phyloP scores from a whole-genome alignment of 2,888 invertebrate species.

The Platerodrilus igneus region DNA sequence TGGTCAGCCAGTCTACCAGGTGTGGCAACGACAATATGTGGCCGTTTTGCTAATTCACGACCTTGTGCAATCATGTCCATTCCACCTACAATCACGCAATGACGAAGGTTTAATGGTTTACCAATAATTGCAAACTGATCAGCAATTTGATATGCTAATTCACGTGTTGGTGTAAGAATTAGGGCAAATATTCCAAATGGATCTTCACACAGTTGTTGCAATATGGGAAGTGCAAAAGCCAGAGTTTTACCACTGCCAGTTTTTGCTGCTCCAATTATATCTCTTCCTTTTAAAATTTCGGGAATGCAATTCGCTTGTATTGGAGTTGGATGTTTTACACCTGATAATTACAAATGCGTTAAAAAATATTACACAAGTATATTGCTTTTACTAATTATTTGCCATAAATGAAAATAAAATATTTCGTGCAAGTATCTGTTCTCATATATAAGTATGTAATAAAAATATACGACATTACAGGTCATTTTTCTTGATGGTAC shows the following conservation, averaged over 20 bases:
- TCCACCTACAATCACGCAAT: slow-evolving; percentile 90
- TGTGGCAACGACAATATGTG: slow-evolving; percentile 94
- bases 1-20: slow-evolving; percentile 95
- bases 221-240: slow-evolving; percentile 91
- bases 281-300: slow-evolving; percentile 68
- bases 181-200: slow-evolving; percentile 95
- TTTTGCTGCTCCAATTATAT: slow-evolving; percentile 94
- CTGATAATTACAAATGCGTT: slow-evolving; percentile 49
- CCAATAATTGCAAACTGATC: slow-evolving; percentile 94
- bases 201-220: slow-evolving; percentile 88
- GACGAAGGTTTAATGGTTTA: slow-evolving; percentile 77
- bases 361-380: background rate
- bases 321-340: slow-evolving; percentile 71
- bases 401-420: no score
- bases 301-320: slow-evolving; percentile 81
- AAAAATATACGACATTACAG: no score
- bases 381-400: background rate
- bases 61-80: slow-evolving; percentile 89
- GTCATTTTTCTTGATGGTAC: no score
- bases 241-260: slow-evolving; percentile 98
- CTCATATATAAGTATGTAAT: no score
- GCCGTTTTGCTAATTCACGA: slow-evolving; percentile 72
- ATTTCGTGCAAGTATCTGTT: no score
- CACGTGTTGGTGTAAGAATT: slow-evolving; percentile 91
- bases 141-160: slow-evolving; percentile 86